Percentiles rank a stretch among this genome's conserved stretches.
Evolutionary conservation across 1,140 invertebrate genomes (phyloP).

Genomic region (Lordiphosa mommai): DNA sequence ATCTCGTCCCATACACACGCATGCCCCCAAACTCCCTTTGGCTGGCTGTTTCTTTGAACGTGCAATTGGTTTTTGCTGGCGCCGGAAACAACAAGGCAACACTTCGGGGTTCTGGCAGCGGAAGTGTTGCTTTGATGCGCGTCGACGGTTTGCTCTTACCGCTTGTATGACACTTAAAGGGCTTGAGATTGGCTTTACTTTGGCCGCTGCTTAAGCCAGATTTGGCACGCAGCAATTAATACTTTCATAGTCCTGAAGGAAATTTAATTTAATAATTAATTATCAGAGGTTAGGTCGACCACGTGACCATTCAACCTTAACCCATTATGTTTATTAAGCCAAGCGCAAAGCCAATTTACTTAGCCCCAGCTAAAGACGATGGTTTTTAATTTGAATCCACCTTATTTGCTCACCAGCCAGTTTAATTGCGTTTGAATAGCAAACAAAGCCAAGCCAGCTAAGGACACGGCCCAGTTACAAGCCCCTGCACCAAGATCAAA

Average conservation of each 20-base stretch:
- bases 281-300: constrained; percentile 18
- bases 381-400: constrained; percentile 31
- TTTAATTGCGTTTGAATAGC: constrained; percentile 59
- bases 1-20: constrained; percentile 33
- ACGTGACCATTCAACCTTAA: constrained; percentile 10
- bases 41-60: constrained; percentile 9
- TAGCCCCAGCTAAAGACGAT: constrained; percentile 33
- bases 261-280: constrained; percentile 76
- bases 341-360: constrained; percentile 60
- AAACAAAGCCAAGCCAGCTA: constrained; percentile 47
- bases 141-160: constrained; percentile 7
- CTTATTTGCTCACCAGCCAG: constrained; percentile 30
- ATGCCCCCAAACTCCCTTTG: background rate
- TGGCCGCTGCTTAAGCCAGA: constrained; percentile 39
- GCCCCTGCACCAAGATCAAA: constrained; percentile 58
- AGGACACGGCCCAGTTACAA: constrained; percentile 3
- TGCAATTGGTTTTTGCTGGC: constrained; percentile 55
- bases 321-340: constrained; percentile 67
- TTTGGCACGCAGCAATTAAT: constrained; percentile 63
- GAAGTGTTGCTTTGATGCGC: constrained; percentile 44
- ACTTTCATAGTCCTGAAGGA: constrained; percentile 49
- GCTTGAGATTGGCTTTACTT: constrained; percentile 2
- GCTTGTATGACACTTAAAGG: background rate
- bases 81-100: constrained; percentile 63
- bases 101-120: constrained; percentile 33